Conservation (phyloP, 2,888 invertebrate species). For the Agriotes lineatus region DNA sequence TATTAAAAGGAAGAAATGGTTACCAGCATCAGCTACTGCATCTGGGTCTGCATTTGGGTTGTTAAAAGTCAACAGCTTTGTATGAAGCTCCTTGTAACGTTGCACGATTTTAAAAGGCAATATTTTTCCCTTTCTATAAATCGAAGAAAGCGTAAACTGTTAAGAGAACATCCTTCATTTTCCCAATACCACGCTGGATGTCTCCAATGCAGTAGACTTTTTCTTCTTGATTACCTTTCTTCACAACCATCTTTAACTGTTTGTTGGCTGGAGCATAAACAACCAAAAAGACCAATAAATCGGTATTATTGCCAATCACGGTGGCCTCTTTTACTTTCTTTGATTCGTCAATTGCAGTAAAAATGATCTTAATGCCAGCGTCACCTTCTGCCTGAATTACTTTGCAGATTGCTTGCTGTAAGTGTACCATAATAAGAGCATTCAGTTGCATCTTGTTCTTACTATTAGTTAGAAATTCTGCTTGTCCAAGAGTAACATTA, state of each 20-base stretch:
- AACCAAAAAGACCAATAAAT: slow-evolving; percentile 12
- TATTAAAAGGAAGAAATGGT: too few species aligned
- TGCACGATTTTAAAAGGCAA: neutral
- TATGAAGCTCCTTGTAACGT: too few species aligned
- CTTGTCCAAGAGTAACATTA: neutral
- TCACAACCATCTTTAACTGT: neutral
- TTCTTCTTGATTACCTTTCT: neutral
- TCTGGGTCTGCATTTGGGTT: too few species aligned
- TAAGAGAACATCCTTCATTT: neutral
- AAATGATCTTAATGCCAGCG: neutral
- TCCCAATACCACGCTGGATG: neutral
- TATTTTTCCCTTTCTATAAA: neutral
- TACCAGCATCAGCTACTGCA: too few species aligned
- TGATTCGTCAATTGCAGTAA: slow-evolving; percentile 1
- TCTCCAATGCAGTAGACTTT: neutral
- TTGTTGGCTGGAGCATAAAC: neutral
- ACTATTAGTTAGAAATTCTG: slow-evolving; percentile 17
- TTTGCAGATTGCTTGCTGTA: neutral
- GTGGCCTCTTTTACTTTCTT: neutral
- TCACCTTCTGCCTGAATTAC: neutral
- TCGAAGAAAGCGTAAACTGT: neutral
- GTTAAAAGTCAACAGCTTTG: too few species aligned
- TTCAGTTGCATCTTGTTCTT: slow-evolving; percentile 21
- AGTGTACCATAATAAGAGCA: neutral
- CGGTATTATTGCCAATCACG: slow-evolving; percentile 8